Percentiles rank a stretch among this genome's conserved stretches.
phyloP scores from a whole-genome alignment of 2,888 invertebrate genomes.

The Electrophaes corylata region DNA sequence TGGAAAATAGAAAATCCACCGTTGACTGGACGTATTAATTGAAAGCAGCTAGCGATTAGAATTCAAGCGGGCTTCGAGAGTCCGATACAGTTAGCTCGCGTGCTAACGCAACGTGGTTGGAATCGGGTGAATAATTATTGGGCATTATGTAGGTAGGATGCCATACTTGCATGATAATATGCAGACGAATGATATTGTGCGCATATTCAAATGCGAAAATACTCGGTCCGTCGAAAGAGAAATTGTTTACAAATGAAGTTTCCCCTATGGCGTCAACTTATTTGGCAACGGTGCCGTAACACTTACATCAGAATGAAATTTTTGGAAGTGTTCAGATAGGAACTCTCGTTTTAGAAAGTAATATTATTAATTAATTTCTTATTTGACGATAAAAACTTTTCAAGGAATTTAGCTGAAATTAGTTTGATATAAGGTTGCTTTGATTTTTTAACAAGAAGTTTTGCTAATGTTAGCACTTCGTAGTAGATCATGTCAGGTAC shows the following conservation, averaged over 20 bases:
- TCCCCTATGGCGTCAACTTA: constrained; percentile 44
- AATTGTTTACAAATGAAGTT: constrained; percentile 62
- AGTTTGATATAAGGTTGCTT: neutral
- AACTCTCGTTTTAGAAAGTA: constrained; percentile 36
- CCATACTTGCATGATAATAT: constrained; percentile 59
- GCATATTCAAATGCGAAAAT: constrained; percentile 53
- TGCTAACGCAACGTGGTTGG: constrained; percentile 71
- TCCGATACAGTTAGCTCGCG: constrained; percentile 80
- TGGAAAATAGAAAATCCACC: constrained; percentile 84
- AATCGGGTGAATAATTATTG: constrained; percentile 69
- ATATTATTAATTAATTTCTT: constrained; percentile 15
- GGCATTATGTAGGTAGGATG: constrained; percentile 38
- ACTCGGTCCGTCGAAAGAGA: constrained; percentile 60
- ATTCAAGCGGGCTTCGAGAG: constrained; percentile 72
- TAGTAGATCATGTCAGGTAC: too few species aligned
- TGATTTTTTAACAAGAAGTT: neutral
- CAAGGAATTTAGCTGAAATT: neutral
- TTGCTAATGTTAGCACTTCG: too few species aligned
- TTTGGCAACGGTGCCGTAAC: constrained; percentile 36
- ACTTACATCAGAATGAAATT: constrained; percentile 38
- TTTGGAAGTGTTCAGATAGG: constrained; percentile 19
- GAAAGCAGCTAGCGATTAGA: constrained; percentile 73
- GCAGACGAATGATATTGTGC: constrained; percentile 52
- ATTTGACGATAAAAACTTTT: constrained; percentile 3
- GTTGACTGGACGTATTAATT: constrained; percentile 82